Evolutionary conservation across 1,140 invertebrate genomes (phyloP), one percentile per base, ranked within the genome.

Genomic region (Monochamus saltuarius): DNA sequence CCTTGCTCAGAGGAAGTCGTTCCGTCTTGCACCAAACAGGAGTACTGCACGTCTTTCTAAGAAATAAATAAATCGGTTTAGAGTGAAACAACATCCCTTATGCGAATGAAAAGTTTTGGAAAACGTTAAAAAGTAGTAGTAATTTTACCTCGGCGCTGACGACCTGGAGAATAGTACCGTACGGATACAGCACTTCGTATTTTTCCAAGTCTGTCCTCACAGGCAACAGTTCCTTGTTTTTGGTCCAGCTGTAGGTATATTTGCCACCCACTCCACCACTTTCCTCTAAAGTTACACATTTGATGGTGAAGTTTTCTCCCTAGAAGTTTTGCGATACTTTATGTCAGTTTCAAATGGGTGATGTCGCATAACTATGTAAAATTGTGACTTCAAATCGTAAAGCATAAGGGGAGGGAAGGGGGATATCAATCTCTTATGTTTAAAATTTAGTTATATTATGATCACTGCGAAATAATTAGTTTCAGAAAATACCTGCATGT

Each of bases 171-270:
- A 92, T 89, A 68, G 87, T 90, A 29, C 90, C 90, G 36, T 86
- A 83, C 4, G 88, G 88, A 74, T 87, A 89, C 1, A 92, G 78
- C 70, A 91, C 88, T 69, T 91, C 90, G 86, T 89, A 91, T 52
- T 89, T 87, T 65, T 89, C 87, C 1, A 79, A 81, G 2, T 85
- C 85, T 0, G 87, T 86, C 17, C 83, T 82, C 17, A 90, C 80
- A 29, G 85, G 86, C 4, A 92, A 81, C 1, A 92, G 77, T 4
- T 82, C 84, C 14, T 84, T 84, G 66, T 90, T 90, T 59, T 88
- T 85, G 0, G 87, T 88, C 89, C 89, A 91, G 65, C 87, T 89
- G 65, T 90, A 91, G 2, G 89, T 89, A n/a, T 89, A 76, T 36
- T 82, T 83, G 0, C 82, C 82, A 14, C 50, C 52, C 16, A 59